Evolutionary conservation across 2,888 invertebrate species (phyloP).

Genomic region (Mylabris sibirica): DNA sequence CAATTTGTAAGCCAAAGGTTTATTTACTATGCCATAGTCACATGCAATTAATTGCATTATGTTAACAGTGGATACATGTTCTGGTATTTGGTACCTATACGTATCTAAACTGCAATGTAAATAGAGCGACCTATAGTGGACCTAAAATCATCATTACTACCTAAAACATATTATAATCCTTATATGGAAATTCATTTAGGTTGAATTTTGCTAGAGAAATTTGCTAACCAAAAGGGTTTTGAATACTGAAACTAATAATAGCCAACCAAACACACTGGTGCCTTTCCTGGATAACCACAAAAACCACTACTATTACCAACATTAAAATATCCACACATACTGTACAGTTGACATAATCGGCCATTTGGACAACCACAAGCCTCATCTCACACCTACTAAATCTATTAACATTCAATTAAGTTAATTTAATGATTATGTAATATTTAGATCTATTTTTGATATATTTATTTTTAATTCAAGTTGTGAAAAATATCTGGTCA

Average conservation of each 20-base stretch:
- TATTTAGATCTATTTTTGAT: neutral
- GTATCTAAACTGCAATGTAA: neutral
- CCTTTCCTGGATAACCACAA: conserved; percentile 44
- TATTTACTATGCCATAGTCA: conserved; percentile 56
- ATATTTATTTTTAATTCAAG: no score
- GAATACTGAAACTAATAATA: conserved; percentile 38
- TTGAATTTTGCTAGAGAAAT: conserved; percentile 24
- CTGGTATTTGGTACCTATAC: conserved; percentile 23
- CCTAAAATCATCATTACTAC: conserved; percentile 2
- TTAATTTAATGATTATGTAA: conserved; percentile 19
- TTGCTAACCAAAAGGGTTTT: conserved; percentile 43
- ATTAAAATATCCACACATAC: neutral
- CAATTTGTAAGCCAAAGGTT: conserved; percentile 54
- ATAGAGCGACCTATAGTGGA: neutral
- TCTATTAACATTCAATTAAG: conserved; percentile 23
- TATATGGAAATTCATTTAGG: neutral
- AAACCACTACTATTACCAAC: conserved; percentile 37
- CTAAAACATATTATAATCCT: neutral
- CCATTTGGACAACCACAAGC: conserved; percentile 43
- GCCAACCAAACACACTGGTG: conserved; percentile 43
- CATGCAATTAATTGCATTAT: conserved; percentile 59
- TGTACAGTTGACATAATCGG: conserved; percentile 43
- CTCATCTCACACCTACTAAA: conserved; percentile 41
- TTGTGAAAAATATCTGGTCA: no score
- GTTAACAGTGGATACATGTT: conserved; percentile 53